Conservation (phyloP, 2,113 vertebrate species). For the Mellivora capensis region DNA sequence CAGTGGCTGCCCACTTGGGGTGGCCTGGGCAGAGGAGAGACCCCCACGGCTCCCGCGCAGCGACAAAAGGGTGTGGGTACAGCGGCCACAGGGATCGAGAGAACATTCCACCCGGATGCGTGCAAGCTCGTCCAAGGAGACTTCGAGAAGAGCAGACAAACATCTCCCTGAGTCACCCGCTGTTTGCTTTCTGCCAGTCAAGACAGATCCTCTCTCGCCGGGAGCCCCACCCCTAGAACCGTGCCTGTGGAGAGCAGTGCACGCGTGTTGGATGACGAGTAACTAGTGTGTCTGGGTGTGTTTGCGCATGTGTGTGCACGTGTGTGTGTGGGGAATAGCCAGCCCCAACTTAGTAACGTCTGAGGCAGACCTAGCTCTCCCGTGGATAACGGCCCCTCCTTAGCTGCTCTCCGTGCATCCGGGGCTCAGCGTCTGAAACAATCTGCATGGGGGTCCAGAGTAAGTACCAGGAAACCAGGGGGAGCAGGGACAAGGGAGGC, state of each 20-base stretch:
- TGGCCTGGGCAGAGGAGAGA: neutral
- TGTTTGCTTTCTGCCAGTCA: neutral
- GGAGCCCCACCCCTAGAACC: neutral
- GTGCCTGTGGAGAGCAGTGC: fast-evolving
- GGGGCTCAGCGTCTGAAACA: neutral
- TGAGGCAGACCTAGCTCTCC: neutral
- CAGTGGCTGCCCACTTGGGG: neutral
- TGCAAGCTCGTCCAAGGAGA: neutral
- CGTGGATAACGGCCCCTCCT: fast-evolving
- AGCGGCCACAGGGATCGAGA: neutral
- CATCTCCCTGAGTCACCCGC: neutral
- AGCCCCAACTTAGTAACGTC: neutral
- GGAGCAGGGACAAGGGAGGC: neutral
- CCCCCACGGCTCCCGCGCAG: fast-evolving
- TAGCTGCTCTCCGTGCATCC: neutral
- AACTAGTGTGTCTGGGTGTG: neutral
- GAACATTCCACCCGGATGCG: neutral
- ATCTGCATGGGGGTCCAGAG: neutral
- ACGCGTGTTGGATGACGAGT: no score
- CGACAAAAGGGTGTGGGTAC: neutral
- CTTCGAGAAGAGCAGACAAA: neutral
- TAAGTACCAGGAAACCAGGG: neutral
- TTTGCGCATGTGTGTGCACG: neutral
- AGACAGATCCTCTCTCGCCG: neutral
- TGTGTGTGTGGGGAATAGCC: neutral